These are phyloP conservation scores for Platichthys flesus DNA, from an alignment of 2,113 vertebrate genomes.

Conservation along the genomic window DNA sequence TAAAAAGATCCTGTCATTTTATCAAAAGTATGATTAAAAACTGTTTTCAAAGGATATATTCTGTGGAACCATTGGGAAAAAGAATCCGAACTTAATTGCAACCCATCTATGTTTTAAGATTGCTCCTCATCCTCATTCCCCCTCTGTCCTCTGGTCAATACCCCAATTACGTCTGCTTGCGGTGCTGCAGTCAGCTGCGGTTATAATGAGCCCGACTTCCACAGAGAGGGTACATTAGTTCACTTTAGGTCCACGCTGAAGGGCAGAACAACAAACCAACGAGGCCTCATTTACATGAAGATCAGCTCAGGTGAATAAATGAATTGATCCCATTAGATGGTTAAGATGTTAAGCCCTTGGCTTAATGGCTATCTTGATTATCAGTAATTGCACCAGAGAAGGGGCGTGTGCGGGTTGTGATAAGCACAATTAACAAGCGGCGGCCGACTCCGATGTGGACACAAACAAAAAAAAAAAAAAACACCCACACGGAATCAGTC, in stretches of 20 bases:
- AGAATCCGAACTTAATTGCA: neutral
- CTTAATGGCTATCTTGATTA: conserved; percentile 57
- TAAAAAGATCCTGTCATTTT: too few species aligned
- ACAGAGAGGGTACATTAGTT: conserved; percentile 18
- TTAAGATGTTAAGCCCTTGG: conserved; percentile 46
- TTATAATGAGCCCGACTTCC: conserved; percentile 28
- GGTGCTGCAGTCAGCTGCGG: neutral
- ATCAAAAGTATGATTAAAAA: too few species aligned
- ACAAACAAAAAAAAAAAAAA: conserved; percentile 9
- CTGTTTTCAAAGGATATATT: too few species aligned
- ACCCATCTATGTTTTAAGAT: neutral
- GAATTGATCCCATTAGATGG: conserved; percentile 48
- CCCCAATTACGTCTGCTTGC: neutral
- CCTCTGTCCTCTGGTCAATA: conserved; percentile 19
- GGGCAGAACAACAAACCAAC: neutral
- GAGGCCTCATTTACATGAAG: conserved; percentile 30
- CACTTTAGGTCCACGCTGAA: neutral
- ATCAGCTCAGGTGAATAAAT: conserved; percentile 28
- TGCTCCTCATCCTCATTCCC: neutral
- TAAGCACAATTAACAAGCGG: conserved; percentile 23
- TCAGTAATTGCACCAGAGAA: conserved; percentile 37
- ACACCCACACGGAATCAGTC: neutral
- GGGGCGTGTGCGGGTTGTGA: neutral
- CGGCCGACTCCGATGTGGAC: neutral
- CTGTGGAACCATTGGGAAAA: neutral